Base-by-base conservation (phyloP, 2,113 vertebrate species). In the Vimba vimba region DNA sequence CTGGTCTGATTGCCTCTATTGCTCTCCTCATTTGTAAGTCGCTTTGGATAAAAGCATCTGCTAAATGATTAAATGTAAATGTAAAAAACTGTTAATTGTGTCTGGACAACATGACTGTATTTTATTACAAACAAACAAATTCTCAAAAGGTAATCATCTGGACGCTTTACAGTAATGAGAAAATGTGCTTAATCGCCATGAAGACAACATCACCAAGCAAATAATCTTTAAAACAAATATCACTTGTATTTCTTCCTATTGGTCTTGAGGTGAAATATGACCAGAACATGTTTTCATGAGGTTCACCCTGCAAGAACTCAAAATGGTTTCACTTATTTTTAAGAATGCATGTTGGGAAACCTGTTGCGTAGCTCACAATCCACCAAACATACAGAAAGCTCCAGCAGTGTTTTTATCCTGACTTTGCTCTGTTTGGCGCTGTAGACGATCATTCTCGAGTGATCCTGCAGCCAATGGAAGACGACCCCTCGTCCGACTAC, bases 371-470 rank as follows among this genome's bases (percentile, higher is more conserved):
- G 59, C 59, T 62, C 59, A 12, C 23, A 12, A 2, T 62, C 59
- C 10, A 12, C 9, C 23, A 25, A 4, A 6, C 64, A 15, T 17
- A 66, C 27, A 66, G 30, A 19, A 17, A 68, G 33, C 13, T 17
- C 12, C 62, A 0, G 30, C 3, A 69, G 66, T 52, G 47, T 76
- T 52, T 50, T 10, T 76, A 6, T 19, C 74, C 45, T 76, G 83
- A 73, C 39, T 43, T 9, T 84, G 74, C 60, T 75, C 30, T 84
- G 71, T 84, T 71, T 71, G 83, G 19, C 85, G 66, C 88, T 94
- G 39, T 89, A 99, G 98, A 99, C 94, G 98, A 99, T 94, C 98
- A 99, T 92, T 99, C 98, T 92, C 96, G 98, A 94, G 98, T 99
- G 94, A 98, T 99, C 94, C 94, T 99, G 90, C 97, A 99, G 90